A percentile compares a stretch with the other conserved stretches of the same genome.
Conservation (phyloP, 1,140 invertebrate genomes). For the Brachionus angularis region DNA sequence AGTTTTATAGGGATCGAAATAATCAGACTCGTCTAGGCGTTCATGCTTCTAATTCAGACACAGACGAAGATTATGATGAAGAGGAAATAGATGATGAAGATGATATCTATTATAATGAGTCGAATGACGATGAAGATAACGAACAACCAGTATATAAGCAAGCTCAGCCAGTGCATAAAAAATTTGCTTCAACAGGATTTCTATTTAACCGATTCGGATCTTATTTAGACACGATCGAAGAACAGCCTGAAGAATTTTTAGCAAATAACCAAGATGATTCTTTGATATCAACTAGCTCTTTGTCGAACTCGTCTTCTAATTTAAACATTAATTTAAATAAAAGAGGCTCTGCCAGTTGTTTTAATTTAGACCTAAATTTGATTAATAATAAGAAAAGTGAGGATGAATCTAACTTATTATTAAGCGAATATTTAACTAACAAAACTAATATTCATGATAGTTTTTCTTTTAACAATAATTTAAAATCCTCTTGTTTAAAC, state of each 20-base stretch:
- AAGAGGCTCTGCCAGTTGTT: slow-evolving; percentile 13
- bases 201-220: slow-evolving; percentile 33
- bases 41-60: background rate
- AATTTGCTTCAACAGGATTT: slow-evolving; percentile 36
- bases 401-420: background rate
- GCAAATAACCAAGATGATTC: too few species aligned
- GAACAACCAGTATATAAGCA: background rate
- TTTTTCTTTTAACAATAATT: background rate
- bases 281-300: background rate
- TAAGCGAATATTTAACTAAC: too few species aligned
- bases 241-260: slow-evolving; percentile 9
- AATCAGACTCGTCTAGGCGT: slow-evolving; percentile 9
- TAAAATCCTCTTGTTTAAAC: slow-evolving; percentile 2
- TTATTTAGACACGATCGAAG: slow-evolving; percentile 33
- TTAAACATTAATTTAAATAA: background rate
- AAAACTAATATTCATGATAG: too few species aligned
- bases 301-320: slow-evolving; percentile 9
- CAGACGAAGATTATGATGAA: background rate
- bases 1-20: background rate
- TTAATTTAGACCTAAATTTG: slow-evolving; percentile 28
- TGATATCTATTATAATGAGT: slow-evolving; percentile 3
- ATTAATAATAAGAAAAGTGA: background rate
- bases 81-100: slow-evolving; percentile 1
- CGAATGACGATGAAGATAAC: background rate
- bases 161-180: slow-evolving; percentile 1